Conservation (phyloP, 1,140 invertebrate species). For the Uloborus diversus region DNA sequence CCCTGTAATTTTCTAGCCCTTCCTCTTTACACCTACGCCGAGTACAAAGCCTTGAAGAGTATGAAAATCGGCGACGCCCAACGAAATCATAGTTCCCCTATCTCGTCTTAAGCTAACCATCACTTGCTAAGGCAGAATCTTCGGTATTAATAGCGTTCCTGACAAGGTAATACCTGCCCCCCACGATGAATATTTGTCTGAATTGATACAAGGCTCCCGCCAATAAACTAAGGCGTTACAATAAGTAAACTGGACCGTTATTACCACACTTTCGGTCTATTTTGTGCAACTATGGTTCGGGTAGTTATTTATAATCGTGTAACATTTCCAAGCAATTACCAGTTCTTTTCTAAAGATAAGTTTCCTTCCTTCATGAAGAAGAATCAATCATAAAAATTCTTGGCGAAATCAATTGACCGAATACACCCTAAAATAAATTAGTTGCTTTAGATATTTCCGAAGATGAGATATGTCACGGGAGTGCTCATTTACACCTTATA, state of each 20-base stretch:
- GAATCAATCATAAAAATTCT: too few species aligned
- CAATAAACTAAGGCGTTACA: not conserved
- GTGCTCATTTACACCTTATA: too few species aligned
- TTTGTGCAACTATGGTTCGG: not conserved
- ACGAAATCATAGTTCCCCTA: conserved; percentile 14
- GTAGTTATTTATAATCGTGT: not conserved
- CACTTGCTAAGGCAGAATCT: conserved; percentile 12
- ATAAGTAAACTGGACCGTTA: not conserved
- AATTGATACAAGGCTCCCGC: not conserved
- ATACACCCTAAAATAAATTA: too few species aligned
- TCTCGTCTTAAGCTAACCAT: not conserved
- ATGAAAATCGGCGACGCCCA: conserved; percentile 1
- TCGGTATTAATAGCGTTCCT: not conserved
- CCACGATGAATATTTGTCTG: conserved; percentile 10
- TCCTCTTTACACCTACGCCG: conserved; percentile 17
- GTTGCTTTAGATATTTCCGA: too few species aligned
- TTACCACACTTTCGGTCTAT: not conserved
- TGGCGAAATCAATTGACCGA: too few species aligned
- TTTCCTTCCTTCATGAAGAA: too few species aligned
- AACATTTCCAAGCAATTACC: not conserved
- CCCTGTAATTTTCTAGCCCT: conserved; percentile 23
- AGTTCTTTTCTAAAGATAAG: not conserved
- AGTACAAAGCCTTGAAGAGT: not conserved
- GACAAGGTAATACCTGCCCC: conserved; percentile 7
- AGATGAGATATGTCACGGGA: too few species aligned